Evolutionary conservation across 2,113 vertebrate genomes (phyloP).

Genomic region (Xenus cinereus): DNA sequence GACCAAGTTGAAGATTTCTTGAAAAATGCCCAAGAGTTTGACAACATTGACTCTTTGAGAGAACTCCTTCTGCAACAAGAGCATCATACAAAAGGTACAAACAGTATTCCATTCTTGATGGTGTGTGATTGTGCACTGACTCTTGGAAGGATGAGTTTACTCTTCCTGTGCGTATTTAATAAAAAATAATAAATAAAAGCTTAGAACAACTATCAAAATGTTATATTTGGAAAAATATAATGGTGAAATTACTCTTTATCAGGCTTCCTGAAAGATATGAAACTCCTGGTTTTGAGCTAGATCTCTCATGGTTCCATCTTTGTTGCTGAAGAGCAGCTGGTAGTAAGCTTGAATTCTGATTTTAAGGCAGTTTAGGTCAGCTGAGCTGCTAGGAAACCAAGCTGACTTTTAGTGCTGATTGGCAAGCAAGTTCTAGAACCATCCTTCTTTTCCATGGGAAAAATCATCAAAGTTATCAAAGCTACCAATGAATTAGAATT

Average conservation of each 20-base stretch:
- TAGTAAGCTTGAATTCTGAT: background rate
- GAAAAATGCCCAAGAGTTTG: constrained; percentile 68
- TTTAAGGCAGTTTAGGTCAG: background rate
- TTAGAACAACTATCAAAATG: background rate
- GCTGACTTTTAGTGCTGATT: background rate
- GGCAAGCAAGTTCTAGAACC: background rate
- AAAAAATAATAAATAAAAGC: background rate
- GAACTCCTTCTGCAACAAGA: constrained; percentile 76
- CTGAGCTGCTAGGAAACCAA: background rate
- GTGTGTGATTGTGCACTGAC: background rate
- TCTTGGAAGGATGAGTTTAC: background rate
- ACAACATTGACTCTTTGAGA: constrained; percentile 60
- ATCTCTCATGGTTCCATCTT: background rate
- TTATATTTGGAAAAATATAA: background rate
- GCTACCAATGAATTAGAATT: background rate
- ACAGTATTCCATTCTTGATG: background rate
- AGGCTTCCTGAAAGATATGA: background rate
- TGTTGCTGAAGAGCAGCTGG: background rate
- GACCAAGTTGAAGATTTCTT: constrained; percentile 83
- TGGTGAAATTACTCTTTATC: background rate
- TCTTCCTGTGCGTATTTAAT: background rate
- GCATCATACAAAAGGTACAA: constrained; percentile 81
- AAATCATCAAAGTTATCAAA: background rate
- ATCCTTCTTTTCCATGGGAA: background rate
- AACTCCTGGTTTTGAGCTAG: background rate